phyloP scores from a whole-genome alignment of 2,888 invertebrate species.

The Eilema sororculum region DNA sequence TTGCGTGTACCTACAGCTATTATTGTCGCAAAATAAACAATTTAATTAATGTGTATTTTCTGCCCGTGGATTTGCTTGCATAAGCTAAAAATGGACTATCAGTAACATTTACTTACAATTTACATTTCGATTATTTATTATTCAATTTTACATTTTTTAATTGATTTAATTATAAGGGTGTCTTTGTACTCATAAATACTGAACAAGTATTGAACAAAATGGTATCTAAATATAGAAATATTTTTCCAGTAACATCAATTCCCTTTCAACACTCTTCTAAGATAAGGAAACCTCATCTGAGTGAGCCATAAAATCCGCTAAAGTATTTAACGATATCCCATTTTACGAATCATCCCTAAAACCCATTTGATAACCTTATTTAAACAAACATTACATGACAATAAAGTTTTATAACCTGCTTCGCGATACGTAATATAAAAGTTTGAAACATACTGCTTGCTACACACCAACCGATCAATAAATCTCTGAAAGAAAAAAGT shows the following conservation, averaged over 20 bases:
- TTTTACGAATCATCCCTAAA: conserved; percentile 45
- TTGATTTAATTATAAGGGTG: too few relatives aligned
- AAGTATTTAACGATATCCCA: conserved; percentile 46
- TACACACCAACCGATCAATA: background rate
- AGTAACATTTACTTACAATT: too few relatives aligned
- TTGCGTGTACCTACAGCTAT: too few relatives aligned
- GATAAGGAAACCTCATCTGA: conserved; percentile 32
- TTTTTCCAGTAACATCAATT: background rate
- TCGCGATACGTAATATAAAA: conserved; percentile 41
- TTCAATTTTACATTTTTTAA: too few relatives aligned
- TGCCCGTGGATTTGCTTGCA: background rate
- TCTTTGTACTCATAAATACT: too few relatives aligned
- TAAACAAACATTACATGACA: conserved; percentile 51
- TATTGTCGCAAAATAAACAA: background rate
- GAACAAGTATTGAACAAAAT: too few relatives aligned
- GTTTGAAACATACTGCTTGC: conserved; percentile 24
- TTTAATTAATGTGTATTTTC: background rate
- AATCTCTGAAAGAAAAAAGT: conserved; percentile 1
- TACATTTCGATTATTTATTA: too few relatives aligned
- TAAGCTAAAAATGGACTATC: too few relatives aligned
- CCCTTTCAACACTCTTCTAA: conserved; percentile 9
- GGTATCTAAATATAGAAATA: too few relatives aligned
- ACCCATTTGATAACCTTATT: conserved; percentile 51
- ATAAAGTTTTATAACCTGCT: conserved; percentile 47
- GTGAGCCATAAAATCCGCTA: conserved; percentile 45